Base-by-base conservation (phyloP, 2,888 invertebrate species). In the Orthonychiurus folsomi region DNA sequence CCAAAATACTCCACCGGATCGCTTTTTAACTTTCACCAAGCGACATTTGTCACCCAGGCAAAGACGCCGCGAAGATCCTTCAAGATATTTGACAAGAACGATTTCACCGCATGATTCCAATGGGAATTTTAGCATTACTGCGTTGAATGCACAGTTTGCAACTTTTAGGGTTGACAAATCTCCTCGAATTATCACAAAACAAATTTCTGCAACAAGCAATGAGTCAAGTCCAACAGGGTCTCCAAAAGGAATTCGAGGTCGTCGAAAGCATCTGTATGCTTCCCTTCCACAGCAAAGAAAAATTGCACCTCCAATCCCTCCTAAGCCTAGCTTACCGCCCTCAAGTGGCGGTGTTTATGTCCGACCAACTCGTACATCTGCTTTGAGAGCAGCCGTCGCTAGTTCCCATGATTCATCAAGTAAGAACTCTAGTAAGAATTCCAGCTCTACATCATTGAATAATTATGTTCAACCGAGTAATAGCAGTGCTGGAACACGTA, bases 81-180 rank as follows among this genome's bases (percentile, higher is more conserved):
- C 88, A 56, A 80, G 89, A 59, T 89, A 86, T 75, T 82, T 84
- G 72, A 89, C 89, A 1, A 83, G 85, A 73, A 86, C 88, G 0
- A 75, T 76, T 53, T 50, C 59, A 18, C 50, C 57, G 5, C 60
- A 37, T 52, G 69, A 70, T 54, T 56, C 56, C 3, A 70, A 70
- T 60, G 69, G 69, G 47, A 70, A 70, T 60, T 66, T 66, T 3
- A 28, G 9, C 37, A 47, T 50, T 12, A 52, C n/a, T 3, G 20
- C 5, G 9, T 5, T 5, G 5, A 52, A 9, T 9, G 5, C 3
- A 12, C 9, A 20, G 20, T 70, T 70, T 62, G 65, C 66, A 2
- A 68, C 70, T 3, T 70, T 70, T 58, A 61, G 64, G 23, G 65
- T 67, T 3, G 54, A 54, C 15, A 63, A 62, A 23, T 65, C 68